Base-by-base conservation (phyloP, 2,797 vertebrate genomes). In the Ambastaia sidthimunki region DNA sequence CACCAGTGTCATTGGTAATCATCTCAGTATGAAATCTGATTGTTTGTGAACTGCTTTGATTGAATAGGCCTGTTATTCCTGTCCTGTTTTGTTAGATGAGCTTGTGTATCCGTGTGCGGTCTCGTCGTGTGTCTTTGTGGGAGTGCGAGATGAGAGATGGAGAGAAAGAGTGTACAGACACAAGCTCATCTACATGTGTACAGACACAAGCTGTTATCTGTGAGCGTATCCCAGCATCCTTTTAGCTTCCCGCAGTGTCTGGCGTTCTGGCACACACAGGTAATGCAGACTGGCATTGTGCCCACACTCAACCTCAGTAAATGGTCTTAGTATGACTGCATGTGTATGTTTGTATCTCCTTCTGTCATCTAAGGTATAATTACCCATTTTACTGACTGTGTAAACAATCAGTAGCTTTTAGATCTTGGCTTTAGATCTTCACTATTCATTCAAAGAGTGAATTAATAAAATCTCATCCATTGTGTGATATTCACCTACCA, bases 171-270 rank as follows among this genome's bases (percentile, higher is more conserved):
- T 59, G 25, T n/a, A n/a, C n/a, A n/a, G n/a, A n/a, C n/a, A n/a
- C n/a, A n/a, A n/a, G 31, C 62, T 19, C 23, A 70, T 81, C 69
- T 78, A 70, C 70, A 73, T 34, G 55, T 81, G 71, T 78, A 67
- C 34, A 70, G 70, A 81, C 80, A 71, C 73, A 65, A 66, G 60
- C 57, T 72, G 59, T 65, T 72, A 55, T 79, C 21, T 66, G 69
- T 67, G 68, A 66, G 68, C 57, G 25, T 71, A 37, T 77, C 34
- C 44, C 68, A 76, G 68, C 74, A 73, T 77, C 59, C 62, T 72
- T 77, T 72, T 82, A 72, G 75, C 60, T 47, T 41, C 80, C 68
- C 10, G 21, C 74, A 68, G 74, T 67, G 80, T 77, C 69, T 72
- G 52, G 60, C 21, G 71, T 71, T 67, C 68, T 70, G 66, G 73